Conservation (phyloP, 1,140 invertebrate genomes). For the Ptiloglossa arizonensis region DNA sequence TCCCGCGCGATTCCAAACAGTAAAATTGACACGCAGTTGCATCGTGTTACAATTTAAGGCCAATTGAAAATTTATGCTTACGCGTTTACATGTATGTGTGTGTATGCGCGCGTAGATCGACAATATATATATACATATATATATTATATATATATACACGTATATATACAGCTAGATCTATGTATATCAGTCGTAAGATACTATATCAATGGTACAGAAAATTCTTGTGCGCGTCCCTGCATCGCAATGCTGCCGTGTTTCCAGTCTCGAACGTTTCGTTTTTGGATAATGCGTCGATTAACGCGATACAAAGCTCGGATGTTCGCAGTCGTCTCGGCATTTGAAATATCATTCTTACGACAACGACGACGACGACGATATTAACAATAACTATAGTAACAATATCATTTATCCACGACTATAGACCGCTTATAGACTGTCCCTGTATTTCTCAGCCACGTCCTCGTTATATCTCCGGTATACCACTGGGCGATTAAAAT, state of each 20-base stretch:
- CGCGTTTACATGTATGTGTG: no score
- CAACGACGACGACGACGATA: neutral
- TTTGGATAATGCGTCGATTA: neutral
- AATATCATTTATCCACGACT: neutral
- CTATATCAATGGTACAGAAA: neutral
- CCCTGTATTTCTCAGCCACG: neutral
- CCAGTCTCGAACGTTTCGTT: neutral
- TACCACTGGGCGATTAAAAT: slow-evolving; percentile 11
- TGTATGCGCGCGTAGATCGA: neutral
- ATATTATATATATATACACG: no score
- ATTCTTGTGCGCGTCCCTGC: neutral
- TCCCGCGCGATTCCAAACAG: no score
- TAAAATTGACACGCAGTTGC: neutral
- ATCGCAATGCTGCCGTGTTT: neutral
- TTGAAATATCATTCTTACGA: neutral
- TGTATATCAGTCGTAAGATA: neutral
- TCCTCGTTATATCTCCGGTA: neutral
- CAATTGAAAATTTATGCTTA: neutral
- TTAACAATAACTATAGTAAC: neutral
- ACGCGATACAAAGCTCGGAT: neutral
- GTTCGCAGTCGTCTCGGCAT: neutral
- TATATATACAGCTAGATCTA: no score
- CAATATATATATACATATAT: no score
- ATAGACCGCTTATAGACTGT: neutral
- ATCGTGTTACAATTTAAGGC: neutral